Evolutionary conservation across 2,797 vertebrate genomes (phyloP).

Genomic region (Pantherophis alleghaniensis): DNA sequence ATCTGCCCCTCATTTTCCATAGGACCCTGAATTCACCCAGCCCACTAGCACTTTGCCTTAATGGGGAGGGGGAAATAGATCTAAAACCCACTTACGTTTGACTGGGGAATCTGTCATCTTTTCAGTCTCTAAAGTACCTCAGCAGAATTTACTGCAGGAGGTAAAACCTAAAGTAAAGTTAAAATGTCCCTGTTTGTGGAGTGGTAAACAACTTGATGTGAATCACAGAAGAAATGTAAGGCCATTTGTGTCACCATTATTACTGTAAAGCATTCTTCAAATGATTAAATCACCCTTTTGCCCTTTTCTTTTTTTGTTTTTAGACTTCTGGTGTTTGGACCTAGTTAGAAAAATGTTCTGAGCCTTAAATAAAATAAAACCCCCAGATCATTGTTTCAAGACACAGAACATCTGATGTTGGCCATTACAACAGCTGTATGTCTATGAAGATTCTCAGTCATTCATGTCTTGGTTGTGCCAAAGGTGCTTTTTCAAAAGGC

Average conservation of each 20-base stretch:
- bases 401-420: not conserved
- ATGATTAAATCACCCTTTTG: not conserved
- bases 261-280: not conserved
- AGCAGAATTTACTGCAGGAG: not conserved
- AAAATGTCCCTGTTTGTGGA: constrained; percentile 1
- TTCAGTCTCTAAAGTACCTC: constrained; percentile 24
- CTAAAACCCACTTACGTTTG: constrained; percentile 12
- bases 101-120: constrained; percentile 9
- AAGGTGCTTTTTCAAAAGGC: not conserved
- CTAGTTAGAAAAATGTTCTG: not conserved
- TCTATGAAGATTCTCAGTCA: not conserved
- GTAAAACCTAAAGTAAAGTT: not conserved
- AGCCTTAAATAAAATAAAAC: not conserved
- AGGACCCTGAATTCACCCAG: not conserved
- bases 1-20: not conserved
- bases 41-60: not conserved
- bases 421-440: not conserved
- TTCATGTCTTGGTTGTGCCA: not conserved
- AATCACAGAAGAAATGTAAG: not conserved
- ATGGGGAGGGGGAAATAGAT: not conserved
- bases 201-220: not conserved
- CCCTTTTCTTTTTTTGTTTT: not conserved
- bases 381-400: not conserved
- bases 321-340: fast-evolving
- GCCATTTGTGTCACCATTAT: not conserved